Base-by-base conservation (phyloP, 1,140 invertebrate genomes). In the Drosophila nikananu region DNA sequence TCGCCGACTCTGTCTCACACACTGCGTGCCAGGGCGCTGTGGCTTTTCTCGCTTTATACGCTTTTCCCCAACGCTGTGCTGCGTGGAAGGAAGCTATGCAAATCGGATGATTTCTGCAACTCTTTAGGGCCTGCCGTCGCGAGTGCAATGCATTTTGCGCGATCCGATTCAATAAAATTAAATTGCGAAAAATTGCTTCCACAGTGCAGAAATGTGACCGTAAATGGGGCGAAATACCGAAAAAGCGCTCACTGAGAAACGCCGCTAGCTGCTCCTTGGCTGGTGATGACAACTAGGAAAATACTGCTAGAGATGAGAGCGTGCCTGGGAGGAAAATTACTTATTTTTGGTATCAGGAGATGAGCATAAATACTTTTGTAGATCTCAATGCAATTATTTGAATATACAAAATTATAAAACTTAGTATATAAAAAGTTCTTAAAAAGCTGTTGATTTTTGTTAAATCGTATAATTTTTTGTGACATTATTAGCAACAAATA, bases 111-210 rank as follows among this genome's bases (percentile, higher is more conserved):
- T 25, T 62, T 6, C n/a, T 7, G 21, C 23, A 23, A 27, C 12
- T 44, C 8, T 25, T 58, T 58, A 64, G 10, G 49, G 51, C 51
- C 51, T 41, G 62, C 51, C 19, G 63, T 27, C 5, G 35, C 25
- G 46, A 17, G 21, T 46, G 30, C 30, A 13, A 48, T 32, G 63
- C 73, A 76, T 76, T 75, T 62, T 72, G 48, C 49, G 25, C 48
- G 61, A 64, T 19, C 49, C 30, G 27, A 70, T 70, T 49, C n/a
- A 72, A 74, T 37, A 49, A 74, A 76, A 64, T 49, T 62, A 74
- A 77, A 57, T 76, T 55, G 72, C 75, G 54, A 76, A 77, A 75
- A 77, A 76, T 67, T 62, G 68, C 44, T 49, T 58, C 51, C 65
- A 73, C 73, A 62, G 67, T 75, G 63, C 66, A 52, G 37, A 44